A percentile compares a stretch with the other conserved stretches of the same genome.
Evolutionary conservation across 2,888 invertebrate species (phyloP).

Genomic region (Eulithis prunata): DNA sequence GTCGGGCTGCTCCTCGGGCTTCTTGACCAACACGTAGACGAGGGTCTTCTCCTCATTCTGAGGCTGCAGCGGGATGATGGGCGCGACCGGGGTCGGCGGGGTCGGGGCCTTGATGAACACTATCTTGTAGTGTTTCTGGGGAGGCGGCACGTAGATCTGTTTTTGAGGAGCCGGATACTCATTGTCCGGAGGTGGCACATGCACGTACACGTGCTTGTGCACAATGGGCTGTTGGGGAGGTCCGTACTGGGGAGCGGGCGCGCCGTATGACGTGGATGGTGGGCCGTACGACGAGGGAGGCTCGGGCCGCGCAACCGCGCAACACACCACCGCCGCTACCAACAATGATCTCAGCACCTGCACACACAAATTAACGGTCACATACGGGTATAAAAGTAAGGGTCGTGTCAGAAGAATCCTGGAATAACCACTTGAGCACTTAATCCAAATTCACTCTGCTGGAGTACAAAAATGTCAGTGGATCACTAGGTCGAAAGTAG

Average conservation of each 20-base stretch:
- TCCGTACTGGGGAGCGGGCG: slow-evolving; percentile 87
- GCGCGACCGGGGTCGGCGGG: slow-evolving; percentile 86
- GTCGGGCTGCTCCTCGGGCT: slow-evolving; percentile 93
- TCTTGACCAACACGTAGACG: slow-evolving; percentile 94
- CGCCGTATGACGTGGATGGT: slow-evolving; percentile 77
- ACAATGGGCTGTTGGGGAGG: slow-evolving; percentile 90
- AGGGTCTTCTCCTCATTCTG: slow-evolving; percentile 95
- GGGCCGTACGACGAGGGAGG: slow-evolving; percentile 85
- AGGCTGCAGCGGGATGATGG: slow-evolving; percentile 87
- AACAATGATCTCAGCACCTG: slow-evolving; percentile 78
- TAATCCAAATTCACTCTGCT: slow-evolving; percentile 40
- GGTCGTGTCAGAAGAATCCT: slow-evolving; percentile 2
- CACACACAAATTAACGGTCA: slow-evolving; percentile 59
- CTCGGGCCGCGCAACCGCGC: slow-evolving; percentile 81
- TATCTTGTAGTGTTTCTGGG: slow-evolving; percentile 93
- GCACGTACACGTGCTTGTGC: slow-evolving; percentile 96
- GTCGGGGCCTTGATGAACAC: slow-evolving; percentile 91
- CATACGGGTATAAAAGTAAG: slow-evolving; percentile 25
- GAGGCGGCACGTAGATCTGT: slow-evolving; percentile 80
- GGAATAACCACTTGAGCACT: slow-evolving; percentile 30
- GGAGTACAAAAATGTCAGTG: slow-evolving; percentile 48
- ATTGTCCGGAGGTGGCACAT: slow-evolving; percentile 94
- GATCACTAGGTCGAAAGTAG: slow-evolving; percentile 55
- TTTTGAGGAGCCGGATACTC: slow-evolving; percentile 88
- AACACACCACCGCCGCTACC: slow-evolving; percentile 72